Evolutionary conservation across 2,113 vertebrate genomes (phyloP), one percentile per base, ranked within the genome.

Genomic region (Tyto alba): DNA sequence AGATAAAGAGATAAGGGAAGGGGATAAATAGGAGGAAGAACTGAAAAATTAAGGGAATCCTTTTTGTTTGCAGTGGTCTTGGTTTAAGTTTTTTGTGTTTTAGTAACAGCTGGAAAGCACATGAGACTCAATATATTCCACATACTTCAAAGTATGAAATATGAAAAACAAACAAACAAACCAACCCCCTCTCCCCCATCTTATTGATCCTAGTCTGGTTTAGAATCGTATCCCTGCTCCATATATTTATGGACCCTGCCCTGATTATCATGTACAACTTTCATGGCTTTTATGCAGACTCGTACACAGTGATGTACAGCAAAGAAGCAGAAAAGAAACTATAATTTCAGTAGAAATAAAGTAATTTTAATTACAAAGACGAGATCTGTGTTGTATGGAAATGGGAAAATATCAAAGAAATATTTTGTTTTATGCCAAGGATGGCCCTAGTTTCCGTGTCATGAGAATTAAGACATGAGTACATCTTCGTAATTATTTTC

Each of bases 131-230:
- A 18, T 55, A 20, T 63, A 41, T 59, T 71, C 36, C 22, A 45
- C 22, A 23, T 2, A 16, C 11, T 63, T 78, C 14, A 50, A 76
- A 52, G 29, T 12, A 47, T 77, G 25, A 53, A 74, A 62, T 3
- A 67, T 0, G 1, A 23, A 73, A 60, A 55, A 50, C 5, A n/a
- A n/a, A n/a, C n/a, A n/a, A n/a, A n/a, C n/a, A 47, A 50, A 53
- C 3, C 6, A 17, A 34, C 2, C n/a, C n/a, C n/a, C n/a, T n/a
- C n/a, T n/a, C n/a, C n/a, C n/a, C 9, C 6, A 6, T 23, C 7
- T 63, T 63, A 26, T 19, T 45, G 16, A 72, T 62, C 16, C 16
- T 25, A 52, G 5, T 20, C 3, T 60, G 3, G 23, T 79, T 80
- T 38, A 84, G n/a, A 64, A 38, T 69, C 48, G 7, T 45, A 59